These are phyloP conservation scores for Diachasma alloeum DNA, from an alignment of 1,140 invertebrate genomes.

Conservation along the genomic window DNA sequence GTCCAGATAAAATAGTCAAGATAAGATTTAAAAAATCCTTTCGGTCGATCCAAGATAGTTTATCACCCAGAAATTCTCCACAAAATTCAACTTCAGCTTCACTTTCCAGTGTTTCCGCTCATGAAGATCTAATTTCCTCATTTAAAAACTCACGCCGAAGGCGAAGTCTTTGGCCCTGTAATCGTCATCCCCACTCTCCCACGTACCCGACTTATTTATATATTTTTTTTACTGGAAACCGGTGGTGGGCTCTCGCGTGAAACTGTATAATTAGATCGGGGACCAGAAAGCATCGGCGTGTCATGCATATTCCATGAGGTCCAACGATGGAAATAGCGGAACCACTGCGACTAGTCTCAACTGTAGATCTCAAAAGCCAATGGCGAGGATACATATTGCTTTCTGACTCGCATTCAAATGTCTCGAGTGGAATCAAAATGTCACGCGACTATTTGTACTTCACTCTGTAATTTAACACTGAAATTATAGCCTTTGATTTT, in stretches of 20 bases:
- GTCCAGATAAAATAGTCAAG: too few relatives aligned
- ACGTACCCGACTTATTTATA: background rate
- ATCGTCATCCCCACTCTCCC: background rate
- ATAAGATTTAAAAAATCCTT: too few relatives aligned
- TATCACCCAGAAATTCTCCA: too few relatives aligned
- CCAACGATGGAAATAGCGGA: slow-evolving; percentile 22
- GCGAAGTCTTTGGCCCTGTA: too few relatives aligned
- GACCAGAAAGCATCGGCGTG: slow-evolving; percentile 56
- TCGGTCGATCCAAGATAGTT: too few relatives aligned
- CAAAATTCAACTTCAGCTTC: too few relatives aligned
- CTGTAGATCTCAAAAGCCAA: background rate
- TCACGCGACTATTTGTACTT: background rate
- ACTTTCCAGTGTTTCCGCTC: too few relatives aligned
- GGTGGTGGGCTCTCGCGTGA: slow-evolving; percentile 42
- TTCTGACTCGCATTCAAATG: slow-evolving; percentile 7
- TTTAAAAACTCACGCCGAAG: too few relatives aligned
- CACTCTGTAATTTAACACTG: too few relatives aligned
- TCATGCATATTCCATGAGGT: slow-evolving; percentile 59
- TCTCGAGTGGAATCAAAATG: background rate
- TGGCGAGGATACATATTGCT: slow-evolving; percentile 14
- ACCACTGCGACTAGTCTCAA: background rate
- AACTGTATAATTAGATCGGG: slow-evolving; percentile 61
- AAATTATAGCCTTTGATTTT: too few relatives aligned
- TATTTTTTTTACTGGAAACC: background rate
- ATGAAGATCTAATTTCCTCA: too few relatives aligned